Evolutionary conservation across 2,113 vertebrate genomes (phyloP).

Genomic region (Gymnocephalus cernua): DNA sequence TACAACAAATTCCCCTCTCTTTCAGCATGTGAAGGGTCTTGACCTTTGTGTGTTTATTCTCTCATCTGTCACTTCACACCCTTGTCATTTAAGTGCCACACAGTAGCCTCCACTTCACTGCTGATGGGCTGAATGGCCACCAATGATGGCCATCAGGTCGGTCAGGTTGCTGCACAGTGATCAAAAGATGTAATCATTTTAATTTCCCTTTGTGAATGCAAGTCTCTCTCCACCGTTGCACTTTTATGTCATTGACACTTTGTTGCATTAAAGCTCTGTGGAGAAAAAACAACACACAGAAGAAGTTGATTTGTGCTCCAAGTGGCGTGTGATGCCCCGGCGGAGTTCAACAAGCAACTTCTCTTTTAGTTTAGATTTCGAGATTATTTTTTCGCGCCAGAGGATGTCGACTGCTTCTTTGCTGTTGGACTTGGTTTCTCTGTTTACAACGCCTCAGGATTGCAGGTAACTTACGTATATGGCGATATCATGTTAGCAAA

Average conservation of each 20-base stretch:
- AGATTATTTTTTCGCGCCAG: constrained; percentile 49
- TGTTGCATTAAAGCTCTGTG: constrained; percentile 10
- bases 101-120: constrained; percentile 56
- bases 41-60: constrained; percentile 64
- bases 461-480: neutral
- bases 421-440: constrained; percentile 47
- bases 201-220: neutral
- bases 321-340: constrained; percentile 35
- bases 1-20: constrained; percentile 52
- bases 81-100: constrained; percentile 63
- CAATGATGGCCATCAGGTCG: neutral
- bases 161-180: neutral
- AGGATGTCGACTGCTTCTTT: constrained; percentile 57
- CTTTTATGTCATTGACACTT: constrained; percentile 28
- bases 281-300: neutral
- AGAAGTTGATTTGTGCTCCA: constrained; percentile 16
- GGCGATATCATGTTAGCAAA: neutral
- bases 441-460: constrained; percentile 54
- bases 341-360: constrained; percentile 31
- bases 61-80: constrained; percentile 68
- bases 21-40: constrained; percentile 26
- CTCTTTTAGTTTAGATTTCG: constrained; percentile 58
- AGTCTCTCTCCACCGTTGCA: constrained; percentile 1
- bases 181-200: neutral
- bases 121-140: constrained; percentile 36